Conservation (phyloP, 2,888 invertebrate genomes). For the Terebella lapidaria region DNA sequence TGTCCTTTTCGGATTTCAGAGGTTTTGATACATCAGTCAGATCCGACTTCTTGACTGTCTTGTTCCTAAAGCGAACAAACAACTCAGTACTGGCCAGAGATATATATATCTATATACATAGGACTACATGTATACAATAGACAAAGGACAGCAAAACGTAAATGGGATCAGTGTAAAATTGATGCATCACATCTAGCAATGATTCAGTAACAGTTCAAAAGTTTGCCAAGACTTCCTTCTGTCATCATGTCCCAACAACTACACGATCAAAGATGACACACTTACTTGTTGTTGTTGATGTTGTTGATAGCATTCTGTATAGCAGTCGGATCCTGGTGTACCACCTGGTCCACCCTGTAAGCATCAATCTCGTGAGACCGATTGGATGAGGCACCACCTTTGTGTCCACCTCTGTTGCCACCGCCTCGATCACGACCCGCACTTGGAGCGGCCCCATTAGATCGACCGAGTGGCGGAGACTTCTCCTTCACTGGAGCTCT, state of each 20-base stretch:
- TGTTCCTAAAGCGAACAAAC: not conserved
- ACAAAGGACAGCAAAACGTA: not conserved
- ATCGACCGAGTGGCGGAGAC: constrained; percentile 38
- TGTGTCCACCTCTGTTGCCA: not conserved
- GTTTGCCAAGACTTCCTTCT: not conserved
- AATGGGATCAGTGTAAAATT: not conserved
- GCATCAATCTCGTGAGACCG: constrained; percentile 48
- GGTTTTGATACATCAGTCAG: constrained; percentile 47
- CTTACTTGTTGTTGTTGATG: not conserved
- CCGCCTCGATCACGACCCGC: constrained; percentile 24
- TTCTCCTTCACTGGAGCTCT: constrained; percentile 29
- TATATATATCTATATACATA: no score
- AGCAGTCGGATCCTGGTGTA: constrained; percentile 57
- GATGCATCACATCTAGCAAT: not conserved
- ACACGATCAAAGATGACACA: not conserved
- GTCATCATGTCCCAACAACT: not conserved
- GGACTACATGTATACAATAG: not conserved
- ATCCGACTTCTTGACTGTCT: constrained; percentile 34
- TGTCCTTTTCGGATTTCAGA: constrained; percentile 48
- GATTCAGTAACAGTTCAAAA: not conserved
- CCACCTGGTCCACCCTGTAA: constrained; percentile 59
- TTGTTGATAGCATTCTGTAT: constrained; percentile 57
- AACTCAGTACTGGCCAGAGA: not conserved
- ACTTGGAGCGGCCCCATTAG: constrained; percentile 28
- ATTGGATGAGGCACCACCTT: not conserved